Conservation (phyloP, 2,113 vertebrate genomes). For the Nibea coibor region DNA sequence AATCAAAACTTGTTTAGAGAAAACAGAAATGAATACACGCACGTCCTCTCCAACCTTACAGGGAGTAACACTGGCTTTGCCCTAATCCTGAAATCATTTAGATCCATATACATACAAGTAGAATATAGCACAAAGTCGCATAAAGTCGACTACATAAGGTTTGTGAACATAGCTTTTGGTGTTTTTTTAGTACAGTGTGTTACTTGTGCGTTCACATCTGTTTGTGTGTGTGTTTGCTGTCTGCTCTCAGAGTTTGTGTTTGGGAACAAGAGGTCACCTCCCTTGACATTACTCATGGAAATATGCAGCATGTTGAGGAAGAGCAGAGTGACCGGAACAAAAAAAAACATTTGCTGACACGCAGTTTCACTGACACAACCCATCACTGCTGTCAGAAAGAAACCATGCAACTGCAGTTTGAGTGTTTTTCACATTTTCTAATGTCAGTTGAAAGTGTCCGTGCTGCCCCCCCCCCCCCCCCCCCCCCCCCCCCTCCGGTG, state of each 20-base stretch:
- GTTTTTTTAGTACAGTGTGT: slow-evolving; percentile 1
- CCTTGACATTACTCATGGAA: slow-evolving; percentile 50
- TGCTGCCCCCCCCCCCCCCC: not conserved
- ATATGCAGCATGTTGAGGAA: slow-evolving; percentile 49
- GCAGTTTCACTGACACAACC: slow-evolving; percentile 3
- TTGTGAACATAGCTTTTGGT: not conserved
- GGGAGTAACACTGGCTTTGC: not conserved
- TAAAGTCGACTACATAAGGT: not conserved
- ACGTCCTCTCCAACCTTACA: not conserved
- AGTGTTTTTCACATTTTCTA: not conserved
- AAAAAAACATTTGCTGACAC: not conserved
- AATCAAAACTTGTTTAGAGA: not conserved
- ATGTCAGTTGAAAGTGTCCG: not conserved
- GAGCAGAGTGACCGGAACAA: slow-evolving; percentile 15
- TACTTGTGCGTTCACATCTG: slow-evolving; percentile 10
- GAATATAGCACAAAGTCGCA: too few relatives aligned
- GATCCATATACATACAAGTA: not conserved
- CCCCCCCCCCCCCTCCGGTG: not conserved
- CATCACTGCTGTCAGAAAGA: slow-evolving; percentile 15
- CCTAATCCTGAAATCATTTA: not conserved
- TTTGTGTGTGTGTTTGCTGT: slow-evolving; percentile 33
- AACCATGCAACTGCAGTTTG: not conserved
- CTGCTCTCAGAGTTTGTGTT: slow-evolving; percentile 47
- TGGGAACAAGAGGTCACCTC: slow-evolving; percentile 70
- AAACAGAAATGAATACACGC: not conserved